A percentile compares a stretch with the other conserved stretches of the same genome.
phyloP scores from a whole-genome alignment of 2,797 vertebrate genomes.

The Mormyrus proboscirostris region DNA sequence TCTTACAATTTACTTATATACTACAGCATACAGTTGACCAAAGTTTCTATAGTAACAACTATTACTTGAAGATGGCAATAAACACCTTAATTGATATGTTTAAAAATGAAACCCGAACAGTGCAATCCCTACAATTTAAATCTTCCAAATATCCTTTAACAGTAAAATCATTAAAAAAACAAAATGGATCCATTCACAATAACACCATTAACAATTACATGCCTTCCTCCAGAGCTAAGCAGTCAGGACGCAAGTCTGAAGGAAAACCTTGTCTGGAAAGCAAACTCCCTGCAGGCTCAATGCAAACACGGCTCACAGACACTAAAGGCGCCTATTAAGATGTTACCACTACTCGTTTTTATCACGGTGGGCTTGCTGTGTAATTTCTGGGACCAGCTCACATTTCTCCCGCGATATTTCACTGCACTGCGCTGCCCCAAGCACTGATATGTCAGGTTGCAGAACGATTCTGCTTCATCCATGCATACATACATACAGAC shows the following conservation, averaged over 20 bases:
- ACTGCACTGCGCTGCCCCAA: conserved; percentile 1
- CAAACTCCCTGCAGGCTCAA: neutral
- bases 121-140: neutral
- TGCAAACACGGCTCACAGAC: neutral
- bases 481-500: conserved; percentile 45
- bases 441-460: conserved; percentile 28
- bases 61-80: neutral
- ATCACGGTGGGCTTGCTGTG: neutral
- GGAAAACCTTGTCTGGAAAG: neutral
- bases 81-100: neutral
- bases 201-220: neutral
- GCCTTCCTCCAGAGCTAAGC: neutral
- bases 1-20: neutral
- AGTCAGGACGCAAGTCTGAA: neutral
- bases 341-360: neutral
- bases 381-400: neutral
- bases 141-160: neutral
- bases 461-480: conserved; percentile 49
- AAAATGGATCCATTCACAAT: neutral
- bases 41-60: neutral
- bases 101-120: neutral
- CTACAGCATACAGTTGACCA: neutral
- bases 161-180: neutral
- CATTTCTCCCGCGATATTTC: neutral
- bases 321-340: neutral